phyloP scores from a whole-genome alignment of 1,140 invertebrate genomes.

The Drosophila pachea region DNA sequence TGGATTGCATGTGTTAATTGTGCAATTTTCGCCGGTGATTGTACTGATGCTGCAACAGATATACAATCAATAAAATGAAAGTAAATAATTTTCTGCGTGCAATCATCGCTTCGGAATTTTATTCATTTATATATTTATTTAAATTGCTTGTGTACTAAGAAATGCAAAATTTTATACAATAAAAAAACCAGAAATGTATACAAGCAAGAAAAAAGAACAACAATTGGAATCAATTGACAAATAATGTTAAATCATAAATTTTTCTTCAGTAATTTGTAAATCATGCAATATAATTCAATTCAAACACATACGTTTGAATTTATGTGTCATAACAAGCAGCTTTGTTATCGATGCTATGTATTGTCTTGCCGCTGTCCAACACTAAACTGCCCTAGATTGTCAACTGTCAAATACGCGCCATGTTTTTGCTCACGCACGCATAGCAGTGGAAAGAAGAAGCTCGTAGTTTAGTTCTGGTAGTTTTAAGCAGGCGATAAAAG shows the following conservation, averaged over 20 bases:
- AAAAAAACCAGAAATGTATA: too few relatives aligned
- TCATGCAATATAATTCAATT: not conserved
- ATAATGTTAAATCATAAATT: too few relatives aligned
- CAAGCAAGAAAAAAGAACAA: too few relatives aligned
- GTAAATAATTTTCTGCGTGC: conserved; percentile 8
- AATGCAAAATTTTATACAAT: too few relatives aligned
- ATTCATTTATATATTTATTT: not conserved
- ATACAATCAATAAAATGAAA: conserved; percentile 25
- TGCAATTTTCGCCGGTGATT: conserved; percentile 24
- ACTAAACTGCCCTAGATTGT: conserved; percentile 28
- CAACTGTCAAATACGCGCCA: conserved; percentile 49
- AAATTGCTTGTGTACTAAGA: too few relatives aligned
- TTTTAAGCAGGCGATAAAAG: conserved; percentile 14
- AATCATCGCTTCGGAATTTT: not conserved
- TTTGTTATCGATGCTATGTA: not conserved
- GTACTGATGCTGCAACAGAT: conserved; percentile 26
- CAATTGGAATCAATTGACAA: not conserved
- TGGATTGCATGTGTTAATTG: conserved; percentile 11
- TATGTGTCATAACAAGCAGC: conserved; percentile 5
- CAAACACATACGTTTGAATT: not conserved
- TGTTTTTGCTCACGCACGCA: conserved; percentile 50
- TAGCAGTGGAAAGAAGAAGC: conserved; percentile 43
- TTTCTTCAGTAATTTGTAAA: too few relatives aligned
- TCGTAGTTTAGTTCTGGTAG: too few relatives aligned
- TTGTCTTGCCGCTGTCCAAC: conserved; percentile 26